Evolutionary conservation across 1,140 invertebrate genomes (phyloP).

Genomic region (Trichonephila inaurata): DNA sequence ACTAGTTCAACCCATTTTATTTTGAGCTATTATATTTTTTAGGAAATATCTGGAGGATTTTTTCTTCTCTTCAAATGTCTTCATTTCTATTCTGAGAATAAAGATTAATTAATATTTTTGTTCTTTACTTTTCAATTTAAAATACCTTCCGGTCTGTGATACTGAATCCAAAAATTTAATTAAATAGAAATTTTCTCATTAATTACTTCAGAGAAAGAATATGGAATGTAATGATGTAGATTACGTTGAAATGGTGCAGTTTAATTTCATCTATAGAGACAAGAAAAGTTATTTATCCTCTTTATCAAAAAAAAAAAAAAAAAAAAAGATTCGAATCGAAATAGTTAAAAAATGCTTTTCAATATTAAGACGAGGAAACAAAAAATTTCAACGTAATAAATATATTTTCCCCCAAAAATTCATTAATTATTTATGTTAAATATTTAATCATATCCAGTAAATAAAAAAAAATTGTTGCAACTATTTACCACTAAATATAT

Average conservation of each 20-base stretch:
- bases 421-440: neutral
- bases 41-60: no score
- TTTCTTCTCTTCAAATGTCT: no score
- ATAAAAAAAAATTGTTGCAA: conserved; percentile 24
- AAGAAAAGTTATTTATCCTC: neutral
- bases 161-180: conserved; percentile 50
- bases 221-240: conserved; percentile 12
- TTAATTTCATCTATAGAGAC: neutral
- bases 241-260: neutral
- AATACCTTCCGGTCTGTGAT: neutral
- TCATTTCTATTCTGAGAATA: no score
- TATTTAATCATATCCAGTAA: conserved; percentile 37
- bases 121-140: neutral
- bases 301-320: neutral
- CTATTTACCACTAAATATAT: neutral
- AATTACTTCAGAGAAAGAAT: conserved; percentile 50
- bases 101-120: no score
- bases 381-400: no score
- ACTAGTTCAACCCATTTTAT: no score
- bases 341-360: neutral
- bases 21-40: no score
- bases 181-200: conserved; percentile 46
- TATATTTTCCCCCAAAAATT: no score
- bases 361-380: no score
- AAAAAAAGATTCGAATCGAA: neutral